These are phyloP conservation scores for Phaenicophaeus curvirostris DNA, from an alignment of 2,797 vertebrate species.

Conservation along the genomic window DNA sequence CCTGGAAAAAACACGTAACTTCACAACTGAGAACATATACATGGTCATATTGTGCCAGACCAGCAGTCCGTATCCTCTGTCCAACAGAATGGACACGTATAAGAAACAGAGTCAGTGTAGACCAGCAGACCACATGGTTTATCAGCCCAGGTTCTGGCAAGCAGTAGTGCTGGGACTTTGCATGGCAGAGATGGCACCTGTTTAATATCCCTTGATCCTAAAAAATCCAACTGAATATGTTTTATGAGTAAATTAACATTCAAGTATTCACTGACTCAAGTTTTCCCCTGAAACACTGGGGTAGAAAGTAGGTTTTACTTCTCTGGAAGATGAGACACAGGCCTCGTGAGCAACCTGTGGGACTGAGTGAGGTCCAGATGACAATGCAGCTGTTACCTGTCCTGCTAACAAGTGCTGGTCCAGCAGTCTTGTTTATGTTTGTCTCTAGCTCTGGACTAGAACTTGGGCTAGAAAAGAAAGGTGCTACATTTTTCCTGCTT, in stretches of 20 bases:
- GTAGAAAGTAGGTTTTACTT: not conserved
- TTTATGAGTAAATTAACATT: not conserved
- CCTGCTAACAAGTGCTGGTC: not conserved
- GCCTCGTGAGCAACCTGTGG: not conserved
- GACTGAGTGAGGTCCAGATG: not conserved
- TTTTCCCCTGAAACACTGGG: not conserved
- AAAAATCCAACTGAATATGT: not conserved
- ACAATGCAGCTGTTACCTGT: not conserved
- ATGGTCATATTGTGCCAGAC: not conserved
- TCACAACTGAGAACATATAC: not conserved
- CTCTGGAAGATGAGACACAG: not conserved
- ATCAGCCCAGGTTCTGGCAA: not conserved
- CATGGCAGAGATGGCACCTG: not conserved
- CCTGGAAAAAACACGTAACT: not conserved
- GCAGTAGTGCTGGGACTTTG: not conserved
- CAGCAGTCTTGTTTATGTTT: not conserved
- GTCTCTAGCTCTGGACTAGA: not conserved
- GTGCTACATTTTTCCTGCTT: not conserved
- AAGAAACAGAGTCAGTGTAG: not conserved
- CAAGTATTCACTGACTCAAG: not conserved
- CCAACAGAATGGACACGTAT: rapidly evolving
- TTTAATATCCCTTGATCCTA: not conserved
- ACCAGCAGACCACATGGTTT: rapidly evolving
- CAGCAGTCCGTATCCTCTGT: not conserved
- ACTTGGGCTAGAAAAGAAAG: not conserved